Evolutionary conservation across 2,797 vertebrate species (phyloP).

Genomic region (Sorex maritimensis): DNA sequence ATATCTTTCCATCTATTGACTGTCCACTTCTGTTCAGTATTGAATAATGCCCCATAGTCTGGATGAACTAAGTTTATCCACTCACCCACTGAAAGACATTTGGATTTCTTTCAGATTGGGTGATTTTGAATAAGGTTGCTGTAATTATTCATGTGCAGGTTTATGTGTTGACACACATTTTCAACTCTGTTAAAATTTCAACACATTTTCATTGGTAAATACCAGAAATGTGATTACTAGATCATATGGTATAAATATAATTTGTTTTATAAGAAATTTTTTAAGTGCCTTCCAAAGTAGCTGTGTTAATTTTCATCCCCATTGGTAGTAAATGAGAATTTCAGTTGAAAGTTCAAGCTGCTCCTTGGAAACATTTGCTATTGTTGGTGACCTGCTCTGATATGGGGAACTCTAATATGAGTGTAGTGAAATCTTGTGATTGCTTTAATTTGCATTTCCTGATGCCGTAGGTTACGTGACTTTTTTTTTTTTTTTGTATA

Average conservation of each 20-base stretch:
- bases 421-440: not conserved
- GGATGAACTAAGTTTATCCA: not conserved
- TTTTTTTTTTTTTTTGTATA: too few species aligned
- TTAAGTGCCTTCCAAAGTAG: not conserved
- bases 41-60: not conserved
- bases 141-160: not conserved
- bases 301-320: not conserved
- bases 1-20: constrained; percentile 10
- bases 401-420: not conserved
- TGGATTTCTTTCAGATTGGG: not conserved
- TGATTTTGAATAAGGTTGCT: constrained; percentile 8
- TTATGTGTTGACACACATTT: not conserved
- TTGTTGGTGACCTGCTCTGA: not conserved
- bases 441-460: not conserved
- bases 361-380: not conserved
- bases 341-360: too few species aligned
- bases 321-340: not conserved
- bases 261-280: not conserved
- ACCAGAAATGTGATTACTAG: not conserved
- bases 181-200: not conserved
- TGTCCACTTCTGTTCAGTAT: not conserved
- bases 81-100: not conserved
- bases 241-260: not conserved
- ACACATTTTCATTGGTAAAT: not conserved
- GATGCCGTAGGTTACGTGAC: not conserved